Conservation (phyloP, 2,113 vertebrate species). For the Acanthochromis polyacanthus region DNA sequence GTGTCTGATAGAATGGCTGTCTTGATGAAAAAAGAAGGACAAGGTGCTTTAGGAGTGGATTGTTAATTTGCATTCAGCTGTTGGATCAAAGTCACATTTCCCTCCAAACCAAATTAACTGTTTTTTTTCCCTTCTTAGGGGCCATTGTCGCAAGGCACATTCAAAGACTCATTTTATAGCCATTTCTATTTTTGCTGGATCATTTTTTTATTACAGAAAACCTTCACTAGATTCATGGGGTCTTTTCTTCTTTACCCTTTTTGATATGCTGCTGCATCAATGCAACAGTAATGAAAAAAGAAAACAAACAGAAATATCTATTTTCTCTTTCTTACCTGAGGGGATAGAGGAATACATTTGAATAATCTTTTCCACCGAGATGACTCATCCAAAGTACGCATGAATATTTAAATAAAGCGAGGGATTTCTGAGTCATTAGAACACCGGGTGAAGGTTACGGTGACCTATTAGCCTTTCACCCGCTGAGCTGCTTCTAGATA, state of each 20-base stretch:
- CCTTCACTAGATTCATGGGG: conserved; percentile 40
- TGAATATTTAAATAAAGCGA: conserved; percentile 62
- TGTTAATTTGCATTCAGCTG: conserved; percentile 74
- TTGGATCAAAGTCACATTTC: conserved; percentile 77
- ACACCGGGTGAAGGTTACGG: conserved; percentile 27
- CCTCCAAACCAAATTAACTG: conserved; percentile 73
- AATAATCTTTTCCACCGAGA: conserved; percentile 60
- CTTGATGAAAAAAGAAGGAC: conserved; percentile 21
- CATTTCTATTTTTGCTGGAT: conserved; percentile 66
- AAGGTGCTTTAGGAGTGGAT: conserved; percentile 45
- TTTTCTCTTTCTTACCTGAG: conserved; percentile 67
- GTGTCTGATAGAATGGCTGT: conserved; percentile 45
- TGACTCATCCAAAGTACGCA: conserved; percentile 55
- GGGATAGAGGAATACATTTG: conserved; percentile 73
- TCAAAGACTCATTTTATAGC: conserved; percentile 69
- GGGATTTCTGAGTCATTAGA: conserved; percentile 46
- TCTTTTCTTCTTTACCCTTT: conserved; percentile 58
- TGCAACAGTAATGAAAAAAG: conserved; percentile 60
- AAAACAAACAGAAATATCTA: conserved; percentile 74
- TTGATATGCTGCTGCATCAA: conserved; percentile 61
- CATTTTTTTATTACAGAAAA: conserved; percentile 56
- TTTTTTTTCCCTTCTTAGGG: conserved; percentile 30
- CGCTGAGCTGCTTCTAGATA: conserved; percentile 17
- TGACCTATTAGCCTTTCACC: conserved; percentile 60
- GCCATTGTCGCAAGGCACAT: conserved; percentile 34